Conservation (phyloP, 2,888 invertebrate genomes). For the Drosophila birchii region DNA sequence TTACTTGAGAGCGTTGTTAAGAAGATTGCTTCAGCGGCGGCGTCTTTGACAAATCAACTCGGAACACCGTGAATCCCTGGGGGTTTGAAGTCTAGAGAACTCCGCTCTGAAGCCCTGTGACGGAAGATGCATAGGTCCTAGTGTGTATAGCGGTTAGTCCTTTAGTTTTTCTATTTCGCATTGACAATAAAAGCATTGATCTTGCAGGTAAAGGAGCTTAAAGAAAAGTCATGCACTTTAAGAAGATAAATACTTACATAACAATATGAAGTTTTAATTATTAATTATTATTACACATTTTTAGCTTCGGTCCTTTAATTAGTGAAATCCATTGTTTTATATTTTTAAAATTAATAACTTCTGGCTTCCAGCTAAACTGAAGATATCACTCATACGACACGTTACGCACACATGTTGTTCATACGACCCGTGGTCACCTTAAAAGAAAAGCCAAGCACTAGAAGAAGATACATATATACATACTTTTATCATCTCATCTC, state of each 20-base stretch:
- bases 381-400: not conserved
- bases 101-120: not conserved
- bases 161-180: not conserved
- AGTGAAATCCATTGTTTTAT: too few species aligned
- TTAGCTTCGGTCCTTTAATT: too few species aligned
- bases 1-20: conserved; percentile 40
- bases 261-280: too few species aligned
- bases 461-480: too few species aligned
- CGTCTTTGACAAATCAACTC: conserved; percentile 5
- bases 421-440: conserved; percentile 7
- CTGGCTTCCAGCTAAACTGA: not conserved
- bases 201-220: not conserved
- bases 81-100: not conserved
- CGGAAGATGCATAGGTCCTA: not conserved
- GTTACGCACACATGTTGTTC: not conserved
- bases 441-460: too few species aligned
- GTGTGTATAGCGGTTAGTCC: not conserved
- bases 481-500: too few species aligned
- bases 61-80: not conserved
- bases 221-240: not conserved
- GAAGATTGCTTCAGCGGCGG: conserved; percentile 41
- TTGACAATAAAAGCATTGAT: not conserved
- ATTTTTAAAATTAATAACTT: not conserved
- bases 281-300: too few species aligned
- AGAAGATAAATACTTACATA: not conserved